phyloP scores from a whole-genome alignment of 1,140 invertebrate species.

The Aphaenogaster floridana region DNA sequence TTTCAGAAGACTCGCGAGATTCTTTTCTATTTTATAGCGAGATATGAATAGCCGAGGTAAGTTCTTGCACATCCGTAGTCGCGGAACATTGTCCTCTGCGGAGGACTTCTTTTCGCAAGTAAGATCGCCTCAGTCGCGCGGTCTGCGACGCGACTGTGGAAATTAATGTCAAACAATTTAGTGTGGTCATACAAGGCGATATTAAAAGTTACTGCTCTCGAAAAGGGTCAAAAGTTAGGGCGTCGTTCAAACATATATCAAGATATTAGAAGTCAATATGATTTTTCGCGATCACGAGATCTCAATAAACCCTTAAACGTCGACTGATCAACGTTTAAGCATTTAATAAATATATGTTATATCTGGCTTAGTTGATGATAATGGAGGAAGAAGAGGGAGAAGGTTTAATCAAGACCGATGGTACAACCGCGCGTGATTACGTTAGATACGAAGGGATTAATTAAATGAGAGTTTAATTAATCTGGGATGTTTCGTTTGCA shows the following conservation, averaged over 20 bases:
- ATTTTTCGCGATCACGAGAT: not conserved
- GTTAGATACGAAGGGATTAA: conserved; percentile 12
- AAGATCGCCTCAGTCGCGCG: not conserved
- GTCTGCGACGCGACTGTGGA: not conserved
- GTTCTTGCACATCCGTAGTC: not conserved
- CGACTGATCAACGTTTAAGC: not conserved
- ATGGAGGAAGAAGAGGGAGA: not conserved
- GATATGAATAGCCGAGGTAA: conserved; percentile 8
- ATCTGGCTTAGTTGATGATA: not conserved
- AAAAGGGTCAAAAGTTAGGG: not conserved
- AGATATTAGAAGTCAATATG: not conserved
- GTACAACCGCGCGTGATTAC: conserved; percentile 12
- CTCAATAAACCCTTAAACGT: not conserved
- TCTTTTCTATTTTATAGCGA: not conserved
- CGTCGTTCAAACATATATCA: not conserved
- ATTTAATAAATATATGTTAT: conserved; percentile 14
- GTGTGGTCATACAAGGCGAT: not conserved
- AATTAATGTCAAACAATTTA: conserved; percentile 37
- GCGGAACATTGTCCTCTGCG: not conserved
- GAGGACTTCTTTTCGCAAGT: not conserved
- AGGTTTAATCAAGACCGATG: conserved; percentile 10
- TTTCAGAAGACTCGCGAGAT: not conserved
- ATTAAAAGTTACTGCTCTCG: conserved; percentile 32
- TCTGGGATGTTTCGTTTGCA: conserved; percentile 12
- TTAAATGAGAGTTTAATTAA: conserved; percentile 20